Conservation (phyloP, 1,140 invertebrate genomes). For the Luehdorfia chinensis region DNA sequence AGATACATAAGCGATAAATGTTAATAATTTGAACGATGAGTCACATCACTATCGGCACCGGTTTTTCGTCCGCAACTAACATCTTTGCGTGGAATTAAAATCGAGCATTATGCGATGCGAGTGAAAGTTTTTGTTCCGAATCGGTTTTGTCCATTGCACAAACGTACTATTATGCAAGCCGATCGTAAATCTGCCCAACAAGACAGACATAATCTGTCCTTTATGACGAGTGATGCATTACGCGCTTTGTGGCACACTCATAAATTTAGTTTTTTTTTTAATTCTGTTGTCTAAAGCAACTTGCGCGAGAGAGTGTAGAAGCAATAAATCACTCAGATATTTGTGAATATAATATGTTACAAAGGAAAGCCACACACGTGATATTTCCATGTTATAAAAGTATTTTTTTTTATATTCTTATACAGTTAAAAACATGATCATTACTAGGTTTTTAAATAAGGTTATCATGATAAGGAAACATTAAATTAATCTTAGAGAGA, state of each 20-base stretch:
- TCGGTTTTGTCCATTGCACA: constrained; percentile 17
- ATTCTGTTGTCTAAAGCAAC: constrained; percentile 18
- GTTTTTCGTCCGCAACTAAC: too few relatives aligned
- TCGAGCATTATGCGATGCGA: neutral
- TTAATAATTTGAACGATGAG: too few relatives aligned
- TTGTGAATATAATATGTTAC: neutral
- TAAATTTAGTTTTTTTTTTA: constrained; percentile 52
- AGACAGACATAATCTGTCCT: constrained; percentile 60
- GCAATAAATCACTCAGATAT: constrained; percentile 8
- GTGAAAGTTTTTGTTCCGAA: constrained; percentile 17
- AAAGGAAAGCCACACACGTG: constrained; percentile 1
- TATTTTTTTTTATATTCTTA: too few relatives aligned
- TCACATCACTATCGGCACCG: too few relatives aligned
- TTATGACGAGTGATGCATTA: constrained; percentile 69
- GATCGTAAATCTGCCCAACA: constrained; percentile 55
- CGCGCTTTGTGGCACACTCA: constrained; percentile 45
- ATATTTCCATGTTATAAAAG: too few relatives aligned
- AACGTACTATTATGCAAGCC: constrained; percentile 62
- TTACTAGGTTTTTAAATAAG: too few relatives aligned
- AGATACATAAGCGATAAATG: too few relatives aligned
- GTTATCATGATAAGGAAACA: too few relatives aligned
- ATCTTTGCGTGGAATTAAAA: too few relatives aligned
- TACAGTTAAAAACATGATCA: too few relatives aligned
- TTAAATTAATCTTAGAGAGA: too few relatives aligned
- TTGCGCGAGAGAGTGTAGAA: neutral